A percentile compares a stretch with the other conserved stretches of the same genome.
Conservation (phyloP, 2,113 vertebrate genomes). For the Hystrix cristata region DNA sequence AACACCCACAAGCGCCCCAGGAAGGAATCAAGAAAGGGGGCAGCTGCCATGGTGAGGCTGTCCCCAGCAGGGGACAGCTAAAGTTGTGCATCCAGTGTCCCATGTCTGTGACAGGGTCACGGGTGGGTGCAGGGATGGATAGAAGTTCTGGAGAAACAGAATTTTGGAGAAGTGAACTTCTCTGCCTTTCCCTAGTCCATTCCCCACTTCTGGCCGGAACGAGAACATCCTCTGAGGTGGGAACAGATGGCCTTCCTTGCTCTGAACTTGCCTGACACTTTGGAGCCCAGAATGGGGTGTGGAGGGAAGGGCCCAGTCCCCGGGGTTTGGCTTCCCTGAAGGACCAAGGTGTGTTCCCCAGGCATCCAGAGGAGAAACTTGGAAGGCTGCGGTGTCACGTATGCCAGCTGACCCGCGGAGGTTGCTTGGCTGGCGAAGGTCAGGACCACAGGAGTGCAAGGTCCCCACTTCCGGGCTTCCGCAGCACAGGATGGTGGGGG, state of each 20-base stretch:
- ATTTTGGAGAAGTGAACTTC: background rate
- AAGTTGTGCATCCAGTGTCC: background rate
- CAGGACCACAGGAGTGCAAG: background rate
- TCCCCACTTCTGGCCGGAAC: background rate
- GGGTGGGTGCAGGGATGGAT: background rate
- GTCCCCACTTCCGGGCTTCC: background rate
- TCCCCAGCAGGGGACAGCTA: background rate
- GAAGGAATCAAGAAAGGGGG: background rate
- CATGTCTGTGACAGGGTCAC: too few species aligned
- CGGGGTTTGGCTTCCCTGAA: background rate
- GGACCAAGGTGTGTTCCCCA: background rate
- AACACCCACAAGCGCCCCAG: background rate
- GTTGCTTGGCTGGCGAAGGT: background rate
- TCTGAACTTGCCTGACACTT: background rate
- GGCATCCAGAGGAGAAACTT: background rate
- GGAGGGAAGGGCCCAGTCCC: background rate
- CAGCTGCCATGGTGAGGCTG: too few species aligned
- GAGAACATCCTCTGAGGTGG: background rate
- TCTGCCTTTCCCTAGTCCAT: background rate
- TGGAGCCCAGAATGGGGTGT: background rate
- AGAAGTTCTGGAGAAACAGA: background rate
- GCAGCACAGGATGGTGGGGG: background rate
- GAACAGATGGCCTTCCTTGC: background rate
- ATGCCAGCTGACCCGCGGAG: background rate
- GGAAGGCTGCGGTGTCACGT: background rate